Evolutionary conservation across 2,888 invertebrate genomes (phyloP).

Genomic region (Drosophila putrida): DNA sequence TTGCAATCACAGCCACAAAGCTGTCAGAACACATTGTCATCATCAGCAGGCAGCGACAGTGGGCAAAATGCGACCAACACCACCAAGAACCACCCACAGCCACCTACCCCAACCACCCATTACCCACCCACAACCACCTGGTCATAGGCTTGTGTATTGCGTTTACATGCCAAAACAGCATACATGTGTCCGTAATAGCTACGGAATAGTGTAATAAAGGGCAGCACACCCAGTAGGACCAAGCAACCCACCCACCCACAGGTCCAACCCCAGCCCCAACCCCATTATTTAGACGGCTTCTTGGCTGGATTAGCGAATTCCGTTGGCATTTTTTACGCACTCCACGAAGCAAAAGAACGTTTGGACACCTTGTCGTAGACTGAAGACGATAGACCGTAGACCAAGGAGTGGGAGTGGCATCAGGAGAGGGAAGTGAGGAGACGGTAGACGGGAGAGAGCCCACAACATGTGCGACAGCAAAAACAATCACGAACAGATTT

Average conservation of each 20-base stretch:
- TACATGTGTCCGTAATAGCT: constrained; percentile 72
- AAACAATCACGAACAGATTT: constrained; percentile 84
- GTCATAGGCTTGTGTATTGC: constrained; percentile 50
- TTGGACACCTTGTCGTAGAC: constrained; percentile 65
- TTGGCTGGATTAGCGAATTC: constrained; percentile 77
- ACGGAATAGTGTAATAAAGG: constrained; percentile 79
- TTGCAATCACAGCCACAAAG: constrained; percentile 77
- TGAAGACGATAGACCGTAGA: constrained; percentile 5
- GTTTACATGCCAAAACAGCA: constrained; percentile 37
- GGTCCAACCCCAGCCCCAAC: not conserved
- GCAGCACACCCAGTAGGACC: constrained; percentile 54
- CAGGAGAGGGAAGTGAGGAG: not conserved
- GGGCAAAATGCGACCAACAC: constrained; percentile 35
- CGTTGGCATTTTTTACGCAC: constrained; percentile 74
- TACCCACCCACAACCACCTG: constrained; percentile 59
- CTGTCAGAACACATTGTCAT: constrained; percentile 81
- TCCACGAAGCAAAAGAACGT: constrained; percentile 27
- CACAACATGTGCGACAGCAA: constrained; percentile 69
- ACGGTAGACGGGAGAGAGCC: not conserved
- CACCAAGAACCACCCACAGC: constrained; percentile 8
- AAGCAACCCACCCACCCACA: not conserved
- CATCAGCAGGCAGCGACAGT: constrained; percentile 48
- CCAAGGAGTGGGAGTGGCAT: not conserved
- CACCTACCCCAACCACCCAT: constrained; percentile 11
- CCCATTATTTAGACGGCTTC: constrained; percentile 23